Evolutionary conservation across 2,113 vertebrate species (phyloP).

Genomic region (Mesembrinibis cayennensis): DNA sequence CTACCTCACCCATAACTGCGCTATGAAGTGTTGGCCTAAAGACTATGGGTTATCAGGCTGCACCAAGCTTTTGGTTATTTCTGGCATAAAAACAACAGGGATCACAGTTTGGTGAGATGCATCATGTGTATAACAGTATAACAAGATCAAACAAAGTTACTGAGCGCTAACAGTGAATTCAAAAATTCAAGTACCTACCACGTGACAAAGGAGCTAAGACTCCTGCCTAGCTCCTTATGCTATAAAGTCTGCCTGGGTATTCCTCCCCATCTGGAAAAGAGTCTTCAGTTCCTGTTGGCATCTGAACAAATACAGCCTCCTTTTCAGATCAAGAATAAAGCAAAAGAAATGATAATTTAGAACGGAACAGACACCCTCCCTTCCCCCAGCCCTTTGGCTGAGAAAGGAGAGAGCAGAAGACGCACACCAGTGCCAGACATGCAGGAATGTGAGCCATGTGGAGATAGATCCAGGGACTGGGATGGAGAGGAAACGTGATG

Average conservation of each 20-base stretch:
- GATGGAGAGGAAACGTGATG: neutral
- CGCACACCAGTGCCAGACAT: neutral
- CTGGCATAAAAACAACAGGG: neutral
- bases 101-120: neutral
- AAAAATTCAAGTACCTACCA: neutral
- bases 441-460: neutral
- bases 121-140: neutral
- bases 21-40: neutral
- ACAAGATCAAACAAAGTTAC: neutral
- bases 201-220: neutral
- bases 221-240: neutral
- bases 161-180: neutral
- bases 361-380: neutral
- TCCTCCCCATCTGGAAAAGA: neutral
- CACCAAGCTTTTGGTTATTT: neutral
- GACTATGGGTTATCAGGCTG: neutral
- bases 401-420: neutral
- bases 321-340: neutral
- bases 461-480: neutral
- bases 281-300: neutral
- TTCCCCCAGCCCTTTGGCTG: neutral
- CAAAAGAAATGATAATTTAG: neutral
- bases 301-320: neutral
- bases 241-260: neutral
- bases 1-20: fast-evolving